Base-by-base conservation (phyloP, 2,888 invertebrate genomes). In the Drosophila mettleri region DNA sequence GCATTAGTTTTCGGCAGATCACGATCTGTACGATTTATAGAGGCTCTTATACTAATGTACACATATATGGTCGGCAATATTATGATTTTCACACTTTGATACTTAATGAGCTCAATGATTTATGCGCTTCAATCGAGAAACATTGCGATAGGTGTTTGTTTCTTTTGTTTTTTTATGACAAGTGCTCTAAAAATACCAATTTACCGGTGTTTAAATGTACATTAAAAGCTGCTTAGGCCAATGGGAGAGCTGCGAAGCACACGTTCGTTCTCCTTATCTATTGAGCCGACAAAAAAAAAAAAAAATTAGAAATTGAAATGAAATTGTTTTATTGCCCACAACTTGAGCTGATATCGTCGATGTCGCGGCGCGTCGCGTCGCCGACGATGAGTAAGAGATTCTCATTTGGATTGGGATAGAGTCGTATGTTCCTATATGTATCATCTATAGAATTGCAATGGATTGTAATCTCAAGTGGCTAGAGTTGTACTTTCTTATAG, bases 121-220 rank as follows among this genome's bases (percentile, higher is more conserved):
- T 80, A 85, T 86, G 73, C 67, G 59, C 53, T 52, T 49, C 46
- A 79, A 64, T 63, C 59, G 61, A 29, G 45, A 63, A 45, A 33
- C 49, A 34, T 59, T 61, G 74, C 55, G 74, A 64, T 63, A 61
- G 68, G 45, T 45, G 45, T 64, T 58, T 10, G 24, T 27, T 24
- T 16, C 10, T 10, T 27, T 45, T 45, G 27, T 45, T 10, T 45
- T 45, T 66, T 87, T 78, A 85, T 86, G 86, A 68, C 74, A 69
- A 66, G 85, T 86, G 80, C 84, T 86, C 78, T 83, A 71, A 83
- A 86, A 72, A 83, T 88, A 71, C 66, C 75, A 79, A 83, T 88
- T 87, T 89, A 78, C 71, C 71, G 71, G 71, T 82, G 83, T 75
- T 89, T 89, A 89, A 89, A 89, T 81, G 74, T 72, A 77, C 86